phyloP scores from a whole-genome alignment of 2,113 vertebrate genomes.

The Potamarius usumacintae region DNA sequence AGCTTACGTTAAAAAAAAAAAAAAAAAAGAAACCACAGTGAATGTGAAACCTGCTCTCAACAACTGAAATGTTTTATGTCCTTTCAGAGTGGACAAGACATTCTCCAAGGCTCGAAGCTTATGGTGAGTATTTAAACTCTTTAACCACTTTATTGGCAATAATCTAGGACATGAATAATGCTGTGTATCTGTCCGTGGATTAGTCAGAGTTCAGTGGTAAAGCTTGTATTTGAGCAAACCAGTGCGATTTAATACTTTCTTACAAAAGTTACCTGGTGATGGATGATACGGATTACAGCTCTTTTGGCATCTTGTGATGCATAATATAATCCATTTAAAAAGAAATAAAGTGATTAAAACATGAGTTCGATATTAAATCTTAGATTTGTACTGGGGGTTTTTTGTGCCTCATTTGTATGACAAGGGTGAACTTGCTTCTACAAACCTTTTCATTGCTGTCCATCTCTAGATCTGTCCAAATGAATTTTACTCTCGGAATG shows the following conservation, averaged over 20 bases:
- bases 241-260: background rate
- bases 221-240: background rate
- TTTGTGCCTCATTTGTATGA: background rate
- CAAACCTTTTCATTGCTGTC: background rate
- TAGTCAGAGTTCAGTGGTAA: background rate
- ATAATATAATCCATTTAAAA: background rate
- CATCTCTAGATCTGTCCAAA: background rate
- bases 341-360: background rate
- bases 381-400: background rate
- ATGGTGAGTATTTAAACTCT: conserved; percentile 51
- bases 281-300: background rate
- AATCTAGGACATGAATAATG: background rate
- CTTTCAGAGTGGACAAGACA: conserved; percentile 62
- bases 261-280: background rate
- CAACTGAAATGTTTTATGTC: conserved; percentile 32
- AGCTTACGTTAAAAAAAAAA: background rate
- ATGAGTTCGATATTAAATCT: background rate
- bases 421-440: background rate
- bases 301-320: background rate
- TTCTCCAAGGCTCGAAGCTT: conserved; percentile 58
- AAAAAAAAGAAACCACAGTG: too few species aligned
- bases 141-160: background rate
- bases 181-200: background rate
- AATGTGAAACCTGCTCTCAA: background rate
- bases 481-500: too few species aligned